Evolutionary conservation across 2,888 invertebrate genomes (phyloP).

Genomic region (Meiosimyza decipiens): DNA sequence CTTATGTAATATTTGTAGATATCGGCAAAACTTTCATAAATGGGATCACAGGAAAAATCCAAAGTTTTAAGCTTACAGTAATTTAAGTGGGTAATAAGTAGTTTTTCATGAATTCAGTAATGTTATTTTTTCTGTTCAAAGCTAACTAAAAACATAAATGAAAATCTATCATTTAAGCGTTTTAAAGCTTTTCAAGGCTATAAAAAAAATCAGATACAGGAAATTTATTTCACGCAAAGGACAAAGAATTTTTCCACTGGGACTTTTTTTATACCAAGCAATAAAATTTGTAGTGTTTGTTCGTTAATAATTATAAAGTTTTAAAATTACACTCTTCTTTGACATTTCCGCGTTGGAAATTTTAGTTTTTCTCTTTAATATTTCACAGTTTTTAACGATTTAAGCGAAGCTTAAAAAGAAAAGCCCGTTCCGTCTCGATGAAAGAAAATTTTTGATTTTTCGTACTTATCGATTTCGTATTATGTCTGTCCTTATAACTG

Average conservation of each 20-base stretch:
- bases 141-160: neutral
- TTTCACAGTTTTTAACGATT: conserved; percentile 32
- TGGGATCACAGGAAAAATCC: neutral
- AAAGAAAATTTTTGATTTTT: conserved; percentile 43
- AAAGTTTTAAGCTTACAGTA: neutral
- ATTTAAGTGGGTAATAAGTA: neutral
- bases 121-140: neutral
- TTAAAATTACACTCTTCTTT: conserved; percentile 60
- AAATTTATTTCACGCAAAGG: conserved; percentile 5
- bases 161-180: neutral
- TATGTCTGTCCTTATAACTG: neutral
- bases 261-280: neutral
- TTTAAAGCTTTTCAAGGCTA: conserved; percentile 23
- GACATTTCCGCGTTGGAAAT: conserved; percentile 54
- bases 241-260: neutral
- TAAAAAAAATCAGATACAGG: conserved; percentile 20
- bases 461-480: conserved; percentile 60
- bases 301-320: neutral
- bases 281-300: neutral
- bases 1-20: conserved; percentile 5
- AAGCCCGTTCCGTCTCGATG: conserved; percentile 38
- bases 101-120: too few relatives aligned
- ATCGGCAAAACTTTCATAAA: neutral
- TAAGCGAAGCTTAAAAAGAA: conserved; percentile 35
- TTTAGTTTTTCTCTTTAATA: conserved; percentile 33